Evolutionary conservation across 2,797 vertebrate genomes (phyloP).

Genomic region (Aulostomus chinensis): DNA sequence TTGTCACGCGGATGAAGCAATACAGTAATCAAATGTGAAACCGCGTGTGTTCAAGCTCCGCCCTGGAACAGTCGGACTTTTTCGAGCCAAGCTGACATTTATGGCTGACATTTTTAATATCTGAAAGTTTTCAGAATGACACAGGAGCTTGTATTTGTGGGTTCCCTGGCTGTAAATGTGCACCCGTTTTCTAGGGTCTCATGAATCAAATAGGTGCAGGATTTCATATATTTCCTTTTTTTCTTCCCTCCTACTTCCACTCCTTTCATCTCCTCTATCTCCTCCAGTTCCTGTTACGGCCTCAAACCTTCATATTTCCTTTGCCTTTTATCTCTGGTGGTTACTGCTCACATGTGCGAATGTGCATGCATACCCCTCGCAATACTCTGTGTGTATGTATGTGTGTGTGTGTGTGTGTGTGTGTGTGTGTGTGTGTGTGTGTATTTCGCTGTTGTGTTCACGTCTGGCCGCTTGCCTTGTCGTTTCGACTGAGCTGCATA

Average conservation of each 20-base stretch:
- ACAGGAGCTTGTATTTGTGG: conserved; percentile 5
- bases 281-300: conserved; percentile 2
- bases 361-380: too few relatives aligned
- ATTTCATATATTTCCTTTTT: conserved; percentile 13
- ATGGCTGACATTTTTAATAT: conserved; percentile 56
- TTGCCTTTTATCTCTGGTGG: conserved; percentile 12
- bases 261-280: conserved; percentile 20
- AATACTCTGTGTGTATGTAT: conserved; percentile 4
- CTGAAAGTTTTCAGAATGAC: conserved; percentile 28
- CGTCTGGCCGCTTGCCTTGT: conserved; percentile 31
- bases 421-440: neutral
- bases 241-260: neutral
- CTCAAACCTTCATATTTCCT: conserved; percentile 4
- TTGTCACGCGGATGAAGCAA: conserved; percentile 18
- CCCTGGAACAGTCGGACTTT: neutral
- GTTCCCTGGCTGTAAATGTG: too few relatives aligned
- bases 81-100: conserved; percentile 57
- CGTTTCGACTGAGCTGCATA: conserved; percentile 59
- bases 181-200: neutral
- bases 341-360: neutral
- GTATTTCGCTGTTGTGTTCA: conserved; percentile 28
- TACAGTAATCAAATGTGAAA: conserved; percentile 24
- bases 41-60: neutral
- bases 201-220: conserved; percentile 15
- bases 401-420: neutral